Evolutionary conservation across 2,797 vertebrate genomes (phyloP), one percentile per base, ranked within the genome.

Genomic region (Sibirionetta formosa): DNA sequence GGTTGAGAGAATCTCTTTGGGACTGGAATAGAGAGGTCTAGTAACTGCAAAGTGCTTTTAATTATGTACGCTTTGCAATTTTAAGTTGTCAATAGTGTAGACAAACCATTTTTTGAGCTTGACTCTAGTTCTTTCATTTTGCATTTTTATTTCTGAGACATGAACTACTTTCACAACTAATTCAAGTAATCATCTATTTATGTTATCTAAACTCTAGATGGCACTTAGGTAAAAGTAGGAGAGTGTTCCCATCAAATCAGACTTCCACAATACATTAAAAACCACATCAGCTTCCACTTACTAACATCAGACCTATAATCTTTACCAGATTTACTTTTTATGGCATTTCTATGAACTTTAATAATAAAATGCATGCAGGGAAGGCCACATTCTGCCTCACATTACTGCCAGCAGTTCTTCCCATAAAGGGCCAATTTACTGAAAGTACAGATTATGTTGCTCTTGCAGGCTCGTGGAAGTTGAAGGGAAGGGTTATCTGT

Each of bases 201-300:
- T 1, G 8, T 58, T 88, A 85, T 63, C 82, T 84, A 57, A 86
- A 80, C 12, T 72, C 78, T 82, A 86, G 90, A 93, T 48, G 82
- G 86, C 75, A 86, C 40, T 90, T 86, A 44, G 42, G 48, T 78
- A 88, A 88, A 88, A 96, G 54, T n/a, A 86, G 29, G 54, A 50
- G 20, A 83, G 85, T 20, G 18, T 58, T 88, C 51, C 80, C 58
- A 87, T 91, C 69, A 83, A 83, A 82, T 64, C 33, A 77, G 81
- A 77, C 42, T 82, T 94, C 60, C 42, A n/a, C 40, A 91, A 91
- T 18, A 85, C 68, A 93, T 82, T 93, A 94, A 86, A 95, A 93
- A 60, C 5, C 14, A 56, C 51, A 92, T 82, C 82, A 87, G 75
- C 35, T 82, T 87, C 51, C 82, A 82, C 84, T 82, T 87, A 69